Evolutionary conservation across 2,113 vertebrate species (phyloP), one percentile per base, ranked within the genome.

Genomic region (Phaethornis superciliosus): DNA sequence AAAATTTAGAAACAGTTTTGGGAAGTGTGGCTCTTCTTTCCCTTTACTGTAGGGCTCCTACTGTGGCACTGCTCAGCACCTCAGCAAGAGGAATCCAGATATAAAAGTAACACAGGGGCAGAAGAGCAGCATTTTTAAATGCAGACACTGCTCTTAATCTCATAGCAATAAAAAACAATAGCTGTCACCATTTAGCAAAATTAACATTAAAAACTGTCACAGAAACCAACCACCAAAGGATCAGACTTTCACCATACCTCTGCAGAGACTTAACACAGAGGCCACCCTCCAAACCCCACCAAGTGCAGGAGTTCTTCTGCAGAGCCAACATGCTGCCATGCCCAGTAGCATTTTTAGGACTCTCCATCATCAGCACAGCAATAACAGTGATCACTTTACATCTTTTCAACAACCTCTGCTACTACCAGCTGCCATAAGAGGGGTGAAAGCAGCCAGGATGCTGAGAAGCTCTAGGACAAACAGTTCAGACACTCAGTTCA

Each of bases 41-140:
- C 22, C 47, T 35, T 46, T 44, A 12, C 27, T 16, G 7, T 1
- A 15, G 37, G 46, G 33, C 44, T 67, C 40, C 40, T 30, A 28
- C 5, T 0, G 0, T 10, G 35, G 32, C 42, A 5, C 10, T 4
- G 7, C 65, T 54, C 69, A 78, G 62, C 70, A 44, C 2, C 60
- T 32, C 74, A 22, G 85, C 0, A 3, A 19, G 4, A 40, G 9
- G 0, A 37, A 51, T 2, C 11, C 27, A 7, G 49, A 22, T 15
- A 5, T 1, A 26, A 10, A 47, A 55, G n/a, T 1, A 15, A 6
- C 1, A 0, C 0, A 1, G 75, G 21, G n/a, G 1, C 24, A 37
- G 33, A 20, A n/a, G 20, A 22, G 2, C 4, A 47, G 24, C 3
- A 0, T 9, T 49, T 58, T 56, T 3, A 60, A 88, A 51, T 6